Conservation (phyloP, 2,797 vertebrate species). For the Myoxocephalus aenaeus region DNA sequence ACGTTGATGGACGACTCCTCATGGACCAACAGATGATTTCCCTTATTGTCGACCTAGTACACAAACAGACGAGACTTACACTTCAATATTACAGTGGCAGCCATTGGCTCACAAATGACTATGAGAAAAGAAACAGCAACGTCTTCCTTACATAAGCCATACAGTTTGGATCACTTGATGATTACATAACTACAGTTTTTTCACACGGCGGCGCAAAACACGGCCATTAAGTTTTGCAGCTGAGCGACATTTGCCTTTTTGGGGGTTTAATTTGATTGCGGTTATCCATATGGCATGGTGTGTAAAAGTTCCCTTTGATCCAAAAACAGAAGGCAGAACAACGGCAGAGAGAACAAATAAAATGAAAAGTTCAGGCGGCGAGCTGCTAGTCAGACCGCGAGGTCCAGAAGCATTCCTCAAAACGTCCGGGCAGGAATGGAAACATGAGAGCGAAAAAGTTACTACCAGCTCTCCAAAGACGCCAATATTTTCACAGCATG, state of each 20-base stretch:
- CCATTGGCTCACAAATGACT: neutral
- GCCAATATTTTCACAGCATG: neutral
- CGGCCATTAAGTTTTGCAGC: neutral
- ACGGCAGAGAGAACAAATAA: no score
- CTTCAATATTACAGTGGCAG: neutral
- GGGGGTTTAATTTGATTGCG: neutral
- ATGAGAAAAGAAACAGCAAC: neutral
- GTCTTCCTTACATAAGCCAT: neutral
- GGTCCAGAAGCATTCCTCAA: neutral
- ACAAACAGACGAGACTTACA: conserved; percentile 32
- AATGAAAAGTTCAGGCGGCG: neutral
- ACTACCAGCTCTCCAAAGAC: neutral
- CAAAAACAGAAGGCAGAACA: no score
- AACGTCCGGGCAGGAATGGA: neutral
- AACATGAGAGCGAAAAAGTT: no score
- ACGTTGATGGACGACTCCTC: conserved; percentile 99
- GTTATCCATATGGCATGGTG: neutral
- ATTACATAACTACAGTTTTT: neutral
- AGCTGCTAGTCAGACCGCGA: neutral
- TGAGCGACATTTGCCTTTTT: no score
- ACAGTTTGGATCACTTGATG: neutral
- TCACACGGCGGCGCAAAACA: neutral
- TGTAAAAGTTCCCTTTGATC: no score
- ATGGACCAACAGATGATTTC: conserved; percentile 96
- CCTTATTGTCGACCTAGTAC: conserved; percentile 96